Evolutionary conservation across 2,888 invertebrate genomes (phyloP).

Genomic region (Xestia rhomboidea): DNA sequence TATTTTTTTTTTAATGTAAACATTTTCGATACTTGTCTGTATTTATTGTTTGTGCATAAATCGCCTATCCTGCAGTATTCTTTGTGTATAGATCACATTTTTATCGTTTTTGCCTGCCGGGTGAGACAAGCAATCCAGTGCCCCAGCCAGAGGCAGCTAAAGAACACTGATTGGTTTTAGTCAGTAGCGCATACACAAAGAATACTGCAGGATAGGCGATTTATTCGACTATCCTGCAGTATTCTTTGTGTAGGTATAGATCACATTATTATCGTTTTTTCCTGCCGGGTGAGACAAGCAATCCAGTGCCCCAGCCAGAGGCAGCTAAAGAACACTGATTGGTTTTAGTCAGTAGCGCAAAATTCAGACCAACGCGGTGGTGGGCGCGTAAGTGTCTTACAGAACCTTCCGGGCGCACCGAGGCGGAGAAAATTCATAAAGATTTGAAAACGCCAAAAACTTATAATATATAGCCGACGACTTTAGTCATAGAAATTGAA

Average conservation of each 20-base stretch:
- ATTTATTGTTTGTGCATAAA: background rate
- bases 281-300: background rate
- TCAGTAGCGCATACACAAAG: background rate
- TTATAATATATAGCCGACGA: too few species aligned
- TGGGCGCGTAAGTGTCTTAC: fast-evolving
- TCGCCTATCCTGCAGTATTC: too few species aligned
- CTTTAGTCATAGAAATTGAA: background rate
- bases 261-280: background rate
- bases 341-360: background rate
- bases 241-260: too few species aligned
- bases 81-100: background rate
- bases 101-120: background rate
- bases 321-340: too few species aligned
- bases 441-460: background rate
- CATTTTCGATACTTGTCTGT: background rate
- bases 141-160: background rate
- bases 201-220: too few species aligned
- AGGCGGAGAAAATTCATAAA: background rate
- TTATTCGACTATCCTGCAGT: too few species aligned
- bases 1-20: background rate
- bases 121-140: background rate
- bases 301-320: background rate
- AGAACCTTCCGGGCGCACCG: too few species aligned
- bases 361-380: background rate
- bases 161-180: background rate